These are phyloP conservation scores for Ornithoptera alexandrae DNA, from an alignment of 2,888 invertebrate genomes.

Conservation along the genomic window DNA sequence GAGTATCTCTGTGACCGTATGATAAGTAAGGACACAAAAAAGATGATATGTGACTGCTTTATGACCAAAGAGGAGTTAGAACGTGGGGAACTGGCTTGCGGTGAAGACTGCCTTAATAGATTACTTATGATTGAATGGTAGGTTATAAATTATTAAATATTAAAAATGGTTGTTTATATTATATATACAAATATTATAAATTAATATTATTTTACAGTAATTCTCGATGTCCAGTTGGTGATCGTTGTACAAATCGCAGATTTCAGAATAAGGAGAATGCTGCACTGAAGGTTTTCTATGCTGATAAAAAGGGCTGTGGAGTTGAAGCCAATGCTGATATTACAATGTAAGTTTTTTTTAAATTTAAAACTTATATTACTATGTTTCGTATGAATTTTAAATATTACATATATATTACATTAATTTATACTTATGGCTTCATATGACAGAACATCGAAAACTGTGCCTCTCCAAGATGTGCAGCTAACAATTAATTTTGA, in stretches of 20 bases:
- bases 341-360: constrained; percentile 77
- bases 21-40: constrained; percentile 92
- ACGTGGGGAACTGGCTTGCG: constrained; percentile 92
- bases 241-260: constrained; percentile 95
- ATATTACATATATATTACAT: too few species aligned
- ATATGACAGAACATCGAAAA: too few species aligned
- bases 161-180: constrained; percentile 9
- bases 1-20: constrained; percentile 91
- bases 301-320: constrained; percentile 97
- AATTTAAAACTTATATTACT: neutral
- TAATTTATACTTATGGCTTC: too few species aligned
- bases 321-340: constrained; percentile 88
- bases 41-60: constrained; percentile 97
- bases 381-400: too few species aligned
- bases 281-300: constrained; percentile 91
- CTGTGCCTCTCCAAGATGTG: too few species aligned
- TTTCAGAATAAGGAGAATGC: constrained; percentile 94
- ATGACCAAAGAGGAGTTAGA: constrained; percentile 92
- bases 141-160: constrained; percentile 37
- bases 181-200: neutral
- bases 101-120: constrained; percentile 97
- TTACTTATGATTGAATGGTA: constrained; percentile 99
- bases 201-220: constrained; percentile 83
- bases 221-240: constrained; percentile 91
- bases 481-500: too few species aligned